These are phyloP conservation scores for Pycnomerus fuliginosus DNA, from an alignment of 2,888 invertebrate genomes.

Conservation along the genomic window DNA sequence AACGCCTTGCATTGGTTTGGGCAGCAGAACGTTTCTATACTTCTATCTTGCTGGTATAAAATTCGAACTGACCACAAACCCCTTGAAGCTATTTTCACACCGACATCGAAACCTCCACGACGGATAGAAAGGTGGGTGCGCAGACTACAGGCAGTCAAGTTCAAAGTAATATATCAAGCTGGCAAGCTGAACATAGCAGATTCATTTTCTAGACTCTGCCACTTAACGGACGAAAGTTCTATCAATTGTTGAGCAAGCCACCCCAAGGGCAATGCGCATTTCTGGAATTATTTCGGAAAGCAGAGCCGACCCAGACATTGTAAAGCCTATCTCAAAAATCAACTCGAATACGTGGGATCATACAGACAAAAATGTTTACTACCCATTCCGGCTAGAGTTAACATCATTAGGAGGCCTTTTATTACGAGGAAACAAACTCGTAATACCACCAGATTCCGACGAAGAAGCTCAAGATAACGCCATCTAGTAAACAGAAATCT, in stretches of 20 bases:
- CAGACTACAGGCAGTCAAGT: background rate
- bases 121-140: background rate
- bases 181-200: background rate
- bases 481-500: slow-evolving; percentile 31
- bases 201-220: background rate
- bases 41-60: background rate
- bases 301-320: background rate
- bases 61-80: slow-evolving; percentile 1
- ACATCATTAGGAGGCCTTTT: background rate
- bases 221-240: background rate
- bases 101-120: background rate
- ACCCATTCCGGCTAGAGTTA: background rate
- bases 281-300: background rate
- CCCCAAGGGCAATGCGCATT: background rate
- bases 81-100: background rate
- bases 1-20: background rate
- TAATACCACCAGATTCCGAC: slow-evolving; percentile 6
- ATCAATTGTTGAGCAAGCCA: background rate
- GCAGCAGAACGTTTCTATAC: background rate
- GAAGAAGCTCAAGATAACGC: slow-evolving; percentile 28
- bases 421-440: background rate
- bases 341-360: background rate
- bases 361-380: background rate
- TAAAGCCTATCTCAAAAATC: background rate
- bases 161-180: background rate